Percentiles rank a stretch among this genome's conserved stretches.
These are phyloP conservation scores for Alviniconcha marisindica DNA, from an alignment of 1,140 invertebrate genomes.

Conservation along the genomic window DNA sequence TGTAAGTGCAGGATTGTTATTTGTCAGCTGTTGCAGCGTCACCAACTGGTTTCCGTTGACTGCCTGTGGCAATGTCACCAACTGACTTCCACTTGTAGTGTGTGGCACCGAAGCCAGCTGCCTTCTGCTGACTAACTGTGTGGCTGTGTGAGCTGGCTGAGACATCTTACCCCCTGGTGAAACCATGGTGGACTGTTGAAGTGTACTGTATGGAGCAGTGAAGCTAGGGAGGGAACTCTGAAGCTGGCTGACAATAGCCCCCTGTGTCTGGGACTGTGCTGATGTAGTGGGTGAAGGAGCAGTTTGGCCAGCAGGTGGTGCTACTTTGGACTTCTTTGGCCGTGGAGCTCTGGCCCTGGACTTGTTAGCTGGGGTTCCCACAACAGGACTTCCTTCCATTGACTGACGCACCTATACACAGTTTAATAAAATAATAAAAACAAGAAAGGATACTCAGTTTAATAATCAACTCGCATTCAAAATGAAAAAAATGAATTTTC, in stretches of 20 bases:
- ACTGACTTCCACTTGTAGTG: no score
- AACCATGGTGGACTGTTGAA: background rate
- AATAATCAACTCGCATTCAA: no score
- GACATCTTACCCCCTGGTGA: background rate
- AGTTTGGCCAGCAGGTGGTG: background rate
- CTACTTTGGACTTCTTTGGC: constrained; percentile 7
- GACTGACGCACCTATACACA: constrained; percentile 8
- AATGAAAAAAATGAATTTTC: no score
- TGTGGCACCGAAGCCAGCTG: background rate
- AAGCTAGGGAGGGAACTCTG: background rate
- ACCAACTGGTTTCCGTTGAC: background rate
- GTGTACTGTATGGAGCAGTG: background rate
- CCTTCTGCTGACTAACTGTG: background rate
- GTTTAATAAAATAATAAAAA: no score
- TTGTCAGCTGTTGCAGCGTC: background rate
- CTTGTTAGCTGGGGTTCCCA: background rate
- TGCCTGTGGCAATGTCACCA: background rate
- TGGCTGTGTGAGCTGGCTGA: background rate
- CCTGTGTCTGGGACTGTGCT: background rate
- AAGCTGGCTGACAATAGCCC: background rate
- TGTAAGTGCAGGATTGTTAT: background rate
- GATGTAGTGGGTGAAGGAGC: background rate
- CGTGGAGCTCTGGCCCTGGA: background rate
- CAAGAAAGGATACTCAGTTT: no score
- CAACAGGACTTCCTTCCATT: background rate